These are phyloP conservation scores for Bothrops jararaca DNA, from an alignment of 2,113 vertebrate genomes.

Conservation along the genomic window DNA sequence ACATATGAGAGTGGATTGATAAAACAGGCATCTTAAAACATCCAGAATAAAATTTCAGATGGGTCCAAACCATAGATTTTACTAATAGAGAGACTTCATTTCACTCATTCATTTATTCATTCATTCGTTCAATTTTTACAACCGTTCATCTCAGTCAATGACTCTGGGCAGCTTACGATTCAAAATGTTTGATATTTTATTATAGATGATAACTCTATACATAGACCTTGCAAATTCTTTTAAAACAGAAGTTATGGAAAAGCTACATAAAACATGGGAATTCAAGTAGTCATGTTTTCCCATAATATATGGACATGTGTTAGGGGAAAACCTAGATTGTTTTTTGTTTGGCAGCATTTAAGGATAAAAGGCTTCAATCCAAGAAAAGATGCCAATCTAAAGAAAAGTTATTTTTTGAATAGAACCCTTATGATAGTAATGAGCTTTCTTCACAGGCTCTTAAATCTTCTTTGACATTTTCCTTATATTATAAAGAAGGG, in stretches of 20 bases:
- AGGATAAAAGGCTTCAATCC: background rate
- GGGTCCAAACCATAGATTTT: background rate
- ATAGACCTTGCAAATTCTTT: background rate
- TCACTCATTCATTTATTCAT: background rate
- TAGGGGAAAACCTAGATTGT: background rate
- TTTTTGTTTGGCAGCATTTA: background rate
- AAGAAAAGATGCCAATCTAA: background rate
- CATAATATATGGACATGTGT: background rate
- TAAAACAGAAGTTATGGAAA: background rate
- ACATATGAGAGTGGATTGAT: background rate
- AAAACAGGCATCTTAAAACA: background rate
- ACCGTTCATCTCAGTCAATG: background rate
- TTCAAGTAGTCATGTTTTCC: background rate
- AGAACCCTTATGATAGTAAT: background rate
- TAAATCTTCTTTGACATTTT: background rate
- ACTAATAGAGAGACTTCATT: background rate
- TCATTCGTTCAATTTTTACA: background rate
- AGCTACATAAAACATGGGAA: background rate
- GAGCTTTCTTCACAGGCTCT: background rate
- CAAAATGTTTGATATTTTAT: background rate
- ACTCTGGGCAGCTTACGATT: background rate
- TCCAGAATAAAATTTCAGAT: background rate
- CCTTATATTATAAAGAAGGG: background rate
- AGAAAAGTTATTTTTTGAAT: background rate
- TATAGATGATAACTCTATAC: background rate